Evolutionary conservation across 2,113 vertebrate genomes (phyloP).

Genomic region (Dromaius novaehollandiae): DNA sequence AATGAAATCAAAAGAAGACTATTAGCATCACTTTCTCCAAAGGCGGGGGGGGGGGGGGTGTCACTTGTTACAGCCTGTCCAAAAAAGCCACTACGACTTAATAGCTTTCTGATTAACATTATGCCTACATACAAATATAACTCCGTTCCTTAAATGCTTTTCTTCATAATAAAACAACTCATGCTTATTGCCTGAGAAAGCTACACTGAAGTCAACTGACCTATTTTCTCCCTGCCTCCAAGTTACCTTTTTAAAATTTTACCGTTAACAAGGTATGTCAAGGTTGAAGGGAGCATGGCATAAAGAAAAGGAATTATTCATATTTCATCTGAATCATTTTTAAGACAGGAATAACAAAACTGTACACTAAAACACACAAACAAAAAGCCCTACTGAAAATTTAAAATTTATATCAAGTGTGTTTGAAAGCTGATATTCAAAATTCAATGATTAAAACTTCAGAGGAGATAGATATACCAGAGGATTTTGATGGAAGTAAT

Average conservation of each 20-base stretch:
- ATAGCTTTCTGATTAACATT: neutral
- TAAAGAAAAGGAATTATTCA: neutral
- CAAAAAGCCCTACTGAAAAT: neutral
- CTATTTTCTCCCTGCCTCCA: neutral
- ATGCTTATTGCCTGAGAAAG: neutral
- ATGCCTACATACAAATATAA: neutral
- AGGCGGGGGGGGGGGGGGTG: no score
- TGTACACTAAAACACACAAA: neutral
- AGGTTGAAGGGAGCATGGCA: neutral
- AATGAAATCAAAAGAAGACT: neutral
- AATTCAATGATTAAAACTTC: neutral
- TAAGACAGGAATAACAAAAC: neutral
- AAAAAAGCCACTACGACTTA: neutral
- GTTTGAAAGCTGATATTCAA: neutral
- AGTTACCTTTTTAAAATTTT: neutral
- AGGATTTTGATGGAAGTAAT: neutral
- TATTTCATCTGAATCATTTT: neutral
- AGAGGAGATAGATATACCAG: no score
- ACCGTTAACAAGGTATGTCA: neutral
- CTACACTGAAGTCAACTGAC: neutral
- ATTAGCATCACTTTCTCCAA: neutral
- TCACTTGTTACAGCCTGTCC: neutral
- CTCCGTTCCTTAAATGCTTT: neutral
- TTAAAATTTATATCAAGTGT: neutral
- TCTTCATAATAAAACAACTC: neutral